Conservation (phyloP, 2,888 invertebrate genomes). For the Ornithoptera alexandrae region DNA sequence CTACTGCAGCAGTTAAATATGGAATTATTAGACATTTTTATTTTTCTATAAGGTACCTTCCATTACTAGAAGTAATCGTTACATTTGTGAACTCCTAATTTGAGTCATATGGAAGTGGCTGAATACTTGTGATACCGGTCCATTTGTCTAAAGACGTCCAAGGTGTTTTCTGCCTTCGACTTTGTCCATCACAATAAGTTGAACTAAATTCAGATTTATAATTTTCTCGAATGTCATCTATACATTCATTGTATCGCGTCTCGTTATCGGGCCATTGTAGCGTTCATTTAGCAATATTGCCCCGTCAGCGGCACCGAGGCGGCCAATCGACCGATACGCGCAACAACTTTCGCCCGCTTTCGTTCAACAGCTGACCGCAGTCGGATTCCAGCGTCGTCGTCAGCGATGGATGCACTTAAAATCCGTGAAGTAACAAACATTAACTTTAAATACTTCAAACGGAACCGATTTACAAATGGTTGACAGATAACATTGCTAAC, state of each 20-base stretch:
- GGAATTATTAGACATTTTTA: too few species aligned
- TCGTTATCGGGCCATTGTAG: background rate
- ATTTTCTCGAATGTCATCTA: background rate
- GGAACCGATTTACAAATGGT: background rate
- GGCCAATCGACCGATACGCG: constrained; percentile 22
- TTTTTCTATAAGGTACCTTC: too few species aligned
- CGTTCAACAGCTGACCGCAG: constrained; percentile 29
- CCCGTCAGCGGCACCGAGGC: constrained; percentile 2
- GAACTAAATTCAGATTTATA: background rate
- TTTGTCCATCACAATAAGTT: too few species aligned
- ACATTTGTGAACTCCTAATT: too few species aligned
- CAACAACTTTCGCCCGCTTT: constrained; percentile 29
- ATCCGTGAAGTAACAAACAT: constrained; percentile 15
- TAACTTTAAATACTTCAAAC: constrained; percentile 20
- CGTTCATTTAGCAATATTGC: background rate
- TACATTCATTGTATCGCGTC: background rate
- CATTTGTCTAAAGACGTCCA: too few species aligned
- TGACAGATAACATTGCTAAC: background rate
- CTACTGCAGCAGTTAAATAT: too few species aligned
- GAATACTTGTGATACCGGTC: too few species aligned
- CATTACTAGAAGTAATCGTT: too few species aligned
- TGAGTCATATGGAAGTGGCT: too few species aligned
- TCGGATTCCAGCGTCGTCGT: constrained; percentile 2
- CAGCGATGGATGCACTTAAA: constrained; percentile 9
- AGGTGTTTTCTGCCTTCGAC: too few species aligned